phyloP scores from a whole-genome alignment of 2,888 invertebrate genomes.

The Helobdella robusta region DNA sequence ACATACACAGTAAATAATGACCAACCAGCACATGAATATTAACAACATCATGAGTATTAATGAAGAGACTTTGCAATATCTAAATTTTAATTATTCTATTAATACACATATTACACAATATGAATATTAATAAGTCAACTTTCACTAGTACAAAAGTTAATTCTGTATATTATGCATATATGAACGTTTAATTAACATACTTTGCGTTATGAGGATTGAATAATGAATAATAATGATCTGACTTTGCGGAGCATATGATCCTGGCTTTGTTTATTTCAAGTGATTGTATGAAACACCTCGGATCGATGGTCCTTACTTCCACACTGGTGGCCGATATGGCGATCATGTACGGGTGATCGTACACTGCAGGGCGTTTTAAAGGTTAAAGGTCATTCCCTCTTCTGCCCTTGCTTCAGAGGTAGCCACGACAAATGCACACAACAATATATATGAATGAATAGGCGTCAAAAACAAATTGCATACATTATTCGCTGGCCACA shows the following conservation, averaged over 20 bases:
- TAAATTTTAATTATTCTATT: no score
- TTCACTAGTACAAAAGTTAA: no score
- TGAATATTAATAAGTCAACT: no score
- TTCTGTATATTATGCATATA: no score
- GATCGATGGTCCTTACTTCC: slow-evolving; percentile 76
- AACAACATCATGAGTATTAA: no score
- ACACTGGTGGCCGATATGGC: slow-evolving; percentile 72
- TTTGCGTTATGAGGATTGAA: neutral
- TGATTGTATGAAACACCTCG: slow-evolving; percentile 69
- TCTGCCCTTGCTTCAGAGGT: no score
- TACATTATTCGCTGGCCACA: no score
- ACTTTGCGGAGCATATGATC: slow-evolving; percentile 44
- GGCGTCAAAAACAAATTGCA: no score
- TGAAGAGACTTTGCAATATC: no score
- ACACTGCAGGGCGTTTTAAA: slow-evolving; percentile 55
- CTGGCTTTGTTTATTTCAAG: slow-evolving; percentile 57
- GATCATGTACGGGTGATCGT: slow-evolving; percentile 85
- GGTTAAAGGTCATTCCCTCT: no score
- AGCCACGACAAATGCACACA: neutral
- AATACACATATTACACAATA: neutral
- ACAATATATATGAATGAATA: neutral
- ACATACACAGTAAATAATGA: no score
- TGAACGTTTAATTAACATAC: neutral
- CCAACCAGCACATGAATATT: no score
- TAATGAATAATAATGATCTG: slow-evolving; percentile 26